phyloP scores from a whole-genome alignment of 2,888 invertebrate genomes.

The Volucella bombylans region DNA sequence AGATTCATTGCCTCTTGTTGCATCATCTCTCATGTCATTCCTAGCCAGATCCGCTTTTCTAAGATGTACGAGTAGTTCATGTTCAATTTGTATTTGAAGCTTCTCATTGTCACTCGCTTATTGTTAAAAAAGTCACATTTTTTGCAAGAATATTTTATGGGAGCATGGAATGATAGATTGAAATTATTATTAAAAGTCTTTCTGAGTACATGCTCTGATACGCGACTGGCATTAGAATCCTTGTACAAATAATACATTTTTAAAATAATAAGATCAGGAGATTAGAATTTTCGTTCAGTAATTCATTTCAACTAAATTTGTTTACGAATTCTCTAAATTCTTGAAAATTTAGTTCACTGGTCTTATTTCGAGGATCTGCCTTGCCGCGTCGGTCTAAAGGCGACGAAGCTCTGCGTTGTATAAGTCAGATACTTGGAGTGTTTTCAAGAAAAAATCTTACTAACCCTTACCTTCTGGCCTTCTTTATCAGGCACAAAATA shows the following conservation, averaged over 20 bases:
- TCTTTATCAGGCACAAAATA: constrained; percentile 14
- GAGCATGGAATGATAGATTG: constrained; percentile 12
- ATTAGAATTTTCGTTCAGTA: not conserved
- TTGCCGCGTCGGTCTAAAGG: too few relatives aligned
- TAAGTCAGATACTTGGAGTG: constrained; percentile 21
- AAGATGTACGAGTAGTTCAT: constrained; percentile 17
- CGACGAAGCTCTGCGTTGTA: not conserved
- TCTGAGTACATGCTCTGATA: constrained; percentile 6
- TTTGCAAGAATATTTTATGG: constrained; percentile 3
- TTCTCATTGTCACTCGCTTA: too few relatives aligned
- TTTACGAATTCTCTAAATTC: not conserved
- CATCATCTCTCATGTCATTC: constrained; percentile 19
- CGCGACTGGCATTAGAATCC: constrained; percentile 7
- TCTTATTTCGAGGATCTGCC: not conserved
- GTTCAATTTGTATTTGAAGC: not conserved
- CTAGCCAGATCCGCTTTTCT: constrained; percentile 21
- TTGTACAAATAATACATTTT: constrained; percentile 27
- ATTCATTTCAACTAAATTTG: not conserved
- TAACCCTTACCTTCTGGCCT: constrained; percentile 9
- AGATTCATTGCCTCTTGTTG: not conserved
- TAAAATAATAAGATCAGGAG: constrained; percentile 4
- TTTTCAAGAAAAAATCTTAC: constrained; percentile 27
- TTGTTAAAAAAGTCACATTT: not conserved
- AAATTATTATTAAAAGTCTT: constrained; percentile 13
- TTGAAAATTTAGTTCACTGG: not conserved